A percentile compares a stretch with the other conserved stretches of the same genome.
Conservation (phyloP, 2,113 vertebrate species). For the Candoia aspera region DNA sequence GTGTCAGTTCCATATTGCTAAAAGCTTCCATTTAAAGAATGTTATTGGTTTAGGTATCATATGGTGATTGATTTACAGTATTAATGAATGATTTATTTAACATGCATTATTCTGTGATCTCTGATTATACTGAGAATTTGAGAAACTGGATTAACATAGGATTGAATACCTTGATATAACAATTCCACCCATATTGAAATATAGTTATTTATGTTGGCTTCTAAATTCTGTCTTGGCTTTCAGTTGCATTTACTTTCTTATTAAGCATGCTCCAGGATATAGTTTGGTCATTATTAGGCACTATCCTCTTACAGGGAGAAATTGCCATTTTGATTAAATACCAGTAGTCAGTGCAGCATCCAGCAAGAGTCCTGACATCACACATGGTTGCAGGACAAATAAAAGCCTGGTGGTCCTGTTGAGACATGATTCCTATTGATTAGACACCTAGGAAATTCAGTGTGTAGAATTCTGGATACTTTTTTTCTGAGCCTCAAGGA, state of each 20-base stretch:
- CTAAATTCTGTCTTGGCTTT: not conserved
- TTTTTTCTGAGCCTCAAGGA: not conserved
- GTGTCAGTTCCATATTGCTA: constrained; percentile 31
- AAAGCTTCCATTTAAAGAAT: constrained; percentile 45
- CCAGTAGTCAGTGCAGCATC: too few species aligned
- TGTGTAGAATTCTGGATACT: not conserved
- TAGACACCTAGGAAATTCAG: not conserved
- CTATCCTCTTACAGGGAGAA: not conserved
- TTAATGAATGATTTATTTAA: constrained; percentile 51
- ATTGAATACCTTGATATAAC: constrained; percentile 14
- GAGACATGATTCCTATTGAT: not conserved
- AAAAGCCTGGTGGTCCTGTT: not conserved
- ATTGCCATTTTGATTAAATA: not conserved
- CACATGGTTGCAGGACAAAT: not conserved
- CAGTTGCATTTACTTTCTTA: not conserved
- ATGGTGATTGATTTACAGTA: constrained; percentile 25
- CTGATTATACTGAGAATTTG: not conserved
- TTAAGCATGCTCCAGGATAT: not conserved
- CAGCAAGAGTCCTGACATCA: not conserved
- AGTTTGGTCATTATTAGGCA: not conserved
- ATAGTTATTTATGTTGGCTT: not conserved
- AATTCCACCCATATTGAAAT: not conserved
- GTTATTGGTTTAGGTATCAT: constrained; percentile 49
- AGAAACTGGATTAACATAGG: not conserved
- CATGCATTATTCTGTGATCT: constrained; percentile 2